Base-by-base conservation (phyloP, 2,888 invertebrate species). In the Antheraea yamamai region DNA sequence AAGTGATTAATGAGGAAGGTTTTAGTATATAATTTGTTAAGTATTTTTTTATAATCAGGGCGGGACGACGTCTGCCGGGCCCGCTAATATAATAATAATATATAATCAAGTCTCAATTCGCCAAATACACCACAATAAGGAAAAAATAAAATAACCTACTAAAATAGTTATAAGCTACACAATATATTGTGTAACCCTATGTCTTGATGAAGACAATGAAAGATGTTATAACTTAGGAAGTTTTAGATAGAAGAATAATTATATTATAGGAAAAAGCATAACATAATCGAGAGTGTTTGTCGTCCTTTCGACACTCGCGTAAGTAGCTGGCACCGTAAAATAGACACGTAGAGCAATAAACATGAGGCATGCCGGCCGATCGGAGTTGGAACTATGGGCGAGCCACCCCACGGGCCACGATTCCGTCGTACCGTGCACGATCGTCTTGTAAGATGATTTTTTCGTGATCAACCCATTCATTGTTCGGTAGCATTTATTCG, bases 381-480 rank as follows among this genome's bases (percentile, higher is more conserved):
- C 70, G 70, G 39, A 39, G 39, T 70, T 70, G 39, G 39, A 39
- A 70, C 73, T 35, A 68, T 58, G 68, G 68, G 12, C 75, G 81
- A 78, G 77, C 73, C 78, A 74, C 73, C 77, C 75, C 77, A 76
- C 78, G 74, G 75, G 77, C 79, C 93, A 93, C 92, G 94, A 93
- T 92, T 91, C 93, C 89, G 83, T 90, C 85, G 87, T 79, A 82
- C 82, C 75, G 85, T 86, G 87, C 94, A 95, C 94, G 94, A 95
- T 84, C 85, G 83, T 80, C 93, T 89, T 95, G 94, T 94, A 92
- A 85, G 91, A 94, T 92, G 90, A 92, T 94, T 94, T 94, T 94
- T 95, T 94, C 94, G 94, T 95, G 94, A 95, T 94, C 92, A 85
- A 86, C 84, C 87, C 87, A 90, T 88, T 92, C 94, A 94, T 95